phyloP scores from a whole-genome alignment of 2,113 vertebrate genomes.

The Halcyon senegalensis region DNA sequence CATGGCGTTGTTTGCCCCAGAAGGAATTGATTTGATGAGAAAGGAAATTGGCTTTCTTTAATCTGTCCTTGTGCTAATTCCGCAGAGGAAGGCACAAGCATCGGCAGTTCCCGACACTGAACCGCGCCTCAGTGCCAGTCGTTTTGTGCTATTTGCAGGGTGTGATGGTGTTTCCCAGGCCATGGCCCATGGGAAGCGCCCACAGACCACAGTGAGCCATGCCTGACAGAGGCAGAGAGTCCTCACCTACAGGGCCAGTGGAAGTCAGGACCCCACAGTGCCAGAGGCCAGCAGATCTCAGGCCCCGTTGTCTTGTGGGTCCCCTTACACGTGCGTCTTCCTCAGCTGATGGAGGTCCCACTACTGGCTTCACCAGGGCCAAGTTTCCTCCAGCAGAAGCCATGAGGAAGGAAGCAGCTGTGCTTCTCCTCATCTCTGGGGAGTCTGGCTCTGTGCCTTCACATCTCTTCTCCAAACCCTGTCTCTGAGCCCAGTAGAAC shows the following conservation, averaged over 20 bases:
- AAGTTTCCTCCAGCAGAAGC: background rate
- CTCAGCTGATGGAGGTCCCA: background rate
- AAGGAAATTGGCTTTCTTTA: constrained; percentile 69
- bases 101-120: background rate
- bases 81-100: constrained; percentile 56
- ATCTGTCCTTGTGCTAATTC: constrained; percentile 70
- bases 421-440: background rate
- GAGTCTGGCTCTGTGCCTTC: background rate
- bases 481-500: background rate
- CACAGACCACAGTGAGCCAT: accelerated
- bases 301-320: accelerated
- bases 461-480: background rate
- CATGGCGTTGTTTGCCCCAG: constrained; percentile 56
- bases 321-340: background rate
- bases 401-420: background rate
- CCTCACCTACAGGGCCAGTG: background rate
- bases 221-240: accelerated
- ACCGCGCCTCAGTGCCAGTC: background rate
- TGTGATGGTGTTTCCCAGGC: background rate
- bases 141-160: background rate
- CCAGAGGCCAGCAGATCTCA: background rate
- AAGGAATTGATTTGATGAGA: constrained; percentile 70
- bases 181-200: background rate
- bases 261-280: background rate
- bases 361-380: background rate